Conservation (phyloP, 2,113 vertebrate genomes). For the Coturnix japonica region DNA sequence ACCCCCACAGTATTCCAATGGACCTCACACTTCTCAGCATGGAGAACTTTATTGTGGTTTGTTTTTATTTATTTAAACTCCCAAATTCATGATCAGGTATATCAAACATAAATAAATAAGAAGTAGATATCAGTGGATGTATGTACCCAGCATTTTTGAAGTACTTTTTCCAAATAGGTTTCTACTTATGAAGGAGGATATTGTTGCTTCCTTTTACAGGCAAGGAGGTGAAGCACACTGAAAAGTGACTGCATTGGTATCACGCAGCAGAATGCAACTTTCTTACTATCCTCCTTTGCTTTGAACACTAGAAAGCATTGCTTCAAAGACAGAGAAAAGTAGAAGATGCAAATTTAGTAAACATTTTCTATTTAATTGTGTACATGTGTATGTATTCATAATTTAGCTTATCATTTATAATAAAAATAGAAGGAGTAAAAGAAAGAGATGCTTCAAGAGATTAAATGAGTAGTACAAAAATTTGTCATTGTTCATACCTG, state of each 20-base stretch:
- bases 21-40: neutral
- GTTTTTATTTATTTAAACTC: neutral
- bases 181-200: neutral
- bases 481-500: constrained; percentile 77
- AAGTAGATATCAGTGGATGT: neutral
- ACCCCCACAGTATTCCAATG: neutral
- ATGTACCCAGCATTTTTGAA: neutral
- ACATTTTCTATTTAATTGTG: neutral
- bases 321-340: neutral
- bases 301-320: neutral
- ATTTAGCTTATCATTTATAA: neutral
- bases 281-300: neutral
- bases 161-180: neutral
- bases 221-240: neutral
- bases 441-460: neutral
- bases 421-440: neutral
- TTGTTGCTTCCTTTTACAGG: neutral
- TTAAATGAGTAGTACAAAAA: neutral
- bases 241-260: too few species aligned
- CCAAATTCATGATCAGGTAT: neutral
- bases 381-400: neutral
- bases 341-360: neutral
- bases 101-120: neutral
- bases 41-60: neutral
- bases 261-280: neutral